Percentiles rank a stretch among this genome's conserved stretches.
These are phyloP conservation scores for Dysmachus trigonus DNA, from an alignment of 2,888 invertebrate species.

Conservation along the genomic window DNA sequence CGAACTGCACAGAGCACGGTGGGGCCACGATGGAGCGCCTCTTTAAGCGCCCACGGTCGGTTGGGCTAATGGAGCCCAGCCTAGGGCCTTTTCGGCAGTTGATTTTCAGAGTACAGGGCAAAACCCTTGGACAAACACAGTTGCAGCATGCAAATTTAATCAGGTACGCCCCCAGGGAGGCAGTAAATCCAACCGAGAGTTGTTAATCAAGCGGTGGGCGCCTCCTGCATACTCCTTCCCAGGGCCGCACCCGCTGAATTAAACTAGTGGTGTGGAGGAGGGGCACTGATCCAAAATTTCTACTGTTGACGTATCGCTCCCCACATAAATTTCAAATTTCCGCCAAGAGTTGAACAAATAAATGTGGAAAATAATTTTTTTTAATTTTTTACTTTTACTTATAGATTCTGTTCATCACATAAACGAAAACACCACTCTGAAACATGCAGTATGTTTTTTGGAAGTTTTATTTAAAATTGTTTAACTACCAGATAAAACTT, in stretches of 20 bases:
- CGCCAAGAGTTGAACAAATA: background rate
- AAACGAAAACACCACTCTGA: no score
- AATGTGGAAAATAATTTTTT: background rate
- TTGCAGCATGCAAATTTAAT: constrained; percentile 26
- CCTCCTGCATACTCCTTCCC: background rate
- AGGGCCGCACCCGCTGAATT: background rate
- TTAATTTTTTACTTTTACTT: background rate
- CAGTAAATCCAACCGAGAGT: constrained; percentile 4
- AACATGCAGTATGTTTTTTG: no score
- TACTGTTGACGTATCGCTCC: background rate
- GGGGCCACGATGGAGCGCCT: background rate
- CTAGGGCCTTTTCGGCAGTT: background rate
- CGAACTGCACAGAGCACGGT: background rate
- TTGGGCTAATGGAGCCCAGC: background rate
- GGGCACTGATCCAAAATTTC: background rate
- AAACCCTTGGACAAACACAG: background rate
- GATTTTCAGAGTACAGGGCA: background rate
- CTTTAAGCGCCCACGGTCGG: background rate
- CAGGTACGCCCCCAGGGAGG: constrained; percentile 19
- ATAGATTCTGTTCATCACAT: no score
- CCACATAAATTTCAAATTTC: background rate
- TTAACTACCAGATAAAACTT: no score
- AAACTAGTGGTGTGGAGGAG: background rate
- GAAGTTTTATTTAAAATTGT: no score
- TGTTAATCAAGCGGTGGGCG: background rate